Percentiles rank a stretch among this genome's conserved stretches.
phyloP scores from a whole-genome alignment of 2,888 invertebrate genomes.

The Meliscaeva auricollis region DNA sequence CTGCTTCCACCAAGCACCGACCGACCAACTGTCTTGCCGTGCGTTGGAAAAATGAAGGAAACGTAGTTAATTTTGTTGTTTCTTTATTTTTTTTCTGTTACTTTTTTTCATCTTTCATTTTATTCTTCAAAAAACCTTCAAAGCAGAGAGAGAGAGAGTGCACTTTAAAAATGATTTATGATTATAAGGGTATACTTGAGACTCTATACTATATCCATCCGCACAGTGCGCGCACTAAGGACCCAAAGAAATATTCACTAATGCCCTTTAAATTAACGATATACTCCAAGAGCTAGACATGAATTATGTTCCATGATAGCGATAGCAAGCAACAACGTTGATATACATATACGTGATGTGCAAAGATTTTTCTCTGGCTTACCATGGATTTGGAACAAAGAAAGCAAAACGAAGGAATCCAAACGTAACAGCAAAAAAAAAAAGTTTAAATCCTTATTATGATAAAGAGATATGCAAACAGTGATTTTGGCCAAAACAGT shows the following conservation, averaged over 20 bases:
- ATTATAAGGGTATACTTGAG: conserved; percentile 26
- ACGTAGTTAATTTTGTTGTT: conserved; percentile 16
- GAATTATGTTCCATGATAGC: conserved; percentile 50
- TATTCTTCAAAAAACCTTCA: conserved; percentile 18
- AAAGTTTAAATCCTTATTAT: conserved; percentile 36
- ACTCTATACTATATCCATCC: not conserved
- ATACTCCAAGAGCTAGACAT: conserved; percentile 39
- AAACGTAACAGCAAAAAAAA: not conserved
- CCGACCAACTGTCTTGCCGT: not conserved
- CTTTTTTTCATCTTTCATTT: not conserved
- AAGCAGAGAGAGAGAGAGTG: not conserved
- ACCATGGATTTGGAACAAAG: conserved; percentile 8
- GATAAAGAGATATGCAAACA: conserved; percentile 37
- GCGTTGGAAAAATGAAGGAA: conserved; percentile 10
- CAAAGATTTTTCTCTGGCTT: conserved; percentile 43
- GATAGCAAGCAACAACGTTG: conserved; percentile 17
- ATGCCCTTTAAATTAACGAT: conserved; percentile 70
- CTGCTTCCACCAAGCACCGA: too few relatives aligned
- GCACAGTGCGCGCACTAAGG: not conserved
- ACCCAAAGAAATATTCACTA: conserved; percentile 34
- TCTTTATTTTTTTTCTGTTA: not conserved
- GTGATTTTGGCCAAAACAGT: conserved; percentile 6
- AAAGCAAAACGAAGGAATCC: not conserved
- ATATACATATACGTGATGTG: conserved; percentile 43
- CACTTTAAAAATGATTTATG: conserved; percentile 66